Percentiles rank a stretch among this genome's conserved stretches.
These are phyloP conservation scores for Gracilinanus agilis DNA, from an alignment of 2,113 vertebrate genomes.

Conservation along the genomic window DNA sequence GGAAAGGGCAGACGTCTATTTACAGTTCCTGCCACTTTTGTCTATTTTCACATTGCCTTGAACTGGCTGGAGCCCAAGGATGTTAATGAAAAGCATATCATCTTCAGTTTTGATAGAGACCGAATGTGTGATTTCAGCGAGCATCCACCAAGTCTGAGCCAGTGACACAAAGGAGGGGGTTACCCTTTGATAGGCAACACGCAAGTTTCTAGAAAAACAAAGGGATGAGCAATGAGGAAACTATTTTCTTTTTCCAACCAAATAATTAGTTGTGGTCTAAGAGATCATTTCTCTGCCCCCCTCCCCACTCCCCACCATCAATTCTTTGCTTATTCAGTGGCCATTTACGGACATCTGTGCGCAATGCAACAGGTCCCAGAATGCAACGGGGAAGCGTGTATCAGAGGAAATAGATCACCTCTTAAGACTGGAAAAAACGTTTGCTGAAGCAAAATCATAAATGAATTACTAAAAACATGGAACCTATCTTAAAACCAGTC, in stretches of 20 bases:
- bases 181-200: slow-evolving; percentile 19
- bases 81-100: background rate
- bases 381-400: background rate
- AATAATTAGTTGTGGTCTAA: slow-evolving; percentile 61
- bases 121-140: background rate
- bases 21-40: background rate
- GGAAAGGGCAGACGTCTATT: background rate
- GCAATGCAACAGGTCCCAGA: background rate
- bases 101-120: background rate
- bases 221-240: slow-evolving; percentile 60
- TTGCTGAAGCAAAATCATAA: background rate
- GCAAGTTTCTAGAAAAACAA: slow-evolving; percentile 56
- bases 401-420: background rate
- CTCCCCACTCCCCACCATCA: slow-evolving; percentile 65
- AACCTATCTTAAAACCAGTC: background rate
- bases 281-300: slow-evolving; percentile 61
- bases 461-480: background rate
- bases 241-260: slow-evolving; percentile 66
- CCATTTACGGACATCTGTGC: slow-evolving; percentile 53
- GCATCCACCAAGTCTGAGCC: background rate
- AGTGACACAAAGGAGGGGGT: background rate
- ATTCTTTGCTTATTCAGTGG: slow-evolving; percentile 60
- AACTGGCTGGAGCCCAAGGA: accelerated
- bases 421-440: background rate
- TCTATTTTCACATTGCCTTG: background rate